Conservation (phyloP, 2,797 vertebrate species). For the Neosilurus mollespiculum region DNA sequence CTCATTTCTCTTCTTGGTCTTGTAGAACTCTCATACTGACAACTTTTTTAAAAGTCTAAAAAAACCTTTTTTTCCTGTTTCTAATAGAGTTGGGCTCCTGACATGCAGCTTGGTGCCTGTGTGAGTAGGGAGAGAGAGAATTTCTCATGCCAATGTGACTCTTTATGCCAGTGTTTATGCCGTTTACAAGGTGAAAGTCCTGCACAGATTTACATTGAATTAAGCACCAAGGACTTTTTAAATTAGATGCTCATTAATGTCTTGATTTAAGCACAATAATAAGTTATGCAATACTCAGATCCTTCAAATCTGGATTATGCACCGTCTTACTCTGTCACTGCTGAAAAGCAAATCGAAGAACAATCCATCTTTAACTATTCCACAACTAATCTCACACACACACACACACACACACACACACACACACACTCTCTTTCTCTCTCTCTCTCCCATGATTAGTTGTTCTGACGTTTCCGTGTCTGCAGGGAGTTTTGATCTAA, state of each 20-base stretch:
- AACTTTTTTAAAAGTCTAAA: not conserved
- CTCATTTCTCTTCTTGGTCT: not conserved
- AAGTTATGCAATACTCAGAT: not conserved
- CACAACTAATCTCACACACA: not conserved
- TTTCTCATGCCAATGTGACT: not conserved
- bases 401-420: not conserved
- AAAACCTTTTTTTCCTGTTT: not conserved
- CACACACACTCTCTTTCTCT: constrained; percentile 16
- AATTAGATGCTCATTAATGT: not conserved
- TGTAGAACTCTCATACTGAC: not conserved
- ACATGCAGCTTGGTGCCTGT: not conserved
- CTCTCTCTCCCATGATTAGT: constrained; percentile 39
- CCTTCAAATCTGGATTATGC: not conserved
- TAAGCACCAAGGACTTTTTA: not conserved
- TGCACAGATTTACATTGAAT: not conserved
- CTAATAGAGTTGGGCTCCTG: not conserved
- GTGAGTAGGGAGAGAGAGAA: not conserved
- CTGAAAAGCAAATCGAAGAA: not conserved
- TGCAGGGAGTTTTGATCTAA: constrained; percentile 55
- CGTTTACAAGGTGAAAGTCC: not conserved
- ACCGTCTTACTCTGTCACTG: not conserved
- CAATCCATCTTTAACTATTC: not conserved
- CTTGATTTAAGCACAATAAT: not conserved
- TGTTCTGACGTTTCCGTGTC: constrained; percentile 48
- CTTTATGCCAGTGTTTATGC: not conserved